These are phyloP conservation scores for Echinops telfairi DNA, from an alignment of 2,113 vertebrate genomes.

Conservation along the genomic window DNA sequence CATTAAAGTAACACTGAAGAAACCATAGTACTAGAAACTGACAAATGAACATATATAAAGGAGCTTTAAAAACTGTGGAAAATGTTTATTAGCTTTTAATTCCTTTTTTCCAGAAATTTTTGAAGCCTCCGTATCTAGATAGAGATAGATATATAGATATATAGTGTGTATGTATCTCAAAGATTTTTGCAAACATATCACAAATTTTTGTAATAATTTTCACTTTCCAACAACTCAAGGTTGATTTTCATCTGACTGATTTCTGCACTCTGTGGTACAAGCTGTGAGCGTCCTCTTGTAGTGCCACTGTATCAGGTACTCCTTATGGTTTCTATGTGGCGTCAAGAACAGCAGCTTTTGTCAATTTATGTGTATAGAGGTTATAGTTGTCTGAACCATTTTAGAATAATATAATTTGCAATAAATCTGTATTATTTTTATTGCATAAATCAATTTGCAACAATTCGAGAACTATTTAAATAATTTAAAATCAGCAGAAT, in stretches of 20 bases:
- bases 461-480: constrained; percentile 8
- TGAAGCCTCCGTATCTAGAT: not conserved
- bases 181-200: not conserved
- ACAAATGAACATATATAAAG: too few relatives aligned
- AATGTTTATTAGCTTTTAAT: too few relatives aligned
- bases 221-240: not conserved
- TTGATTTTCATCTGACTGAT: not conserved
- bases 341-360: not conserved
- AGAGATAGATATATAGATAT: not conserved
- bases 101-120: too few relatives aligned
- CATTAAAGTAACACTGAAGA: too few relatives aligned
- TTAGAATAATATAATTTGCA: constrained; percentile 21
- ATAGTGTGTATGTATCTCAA: too few relatives aligned
- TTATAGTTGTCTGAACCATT: not conserved
- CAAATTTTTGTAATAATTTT: constrained; percentile 22
- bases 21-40: too few relatives aligned
- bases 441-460: not conserved
- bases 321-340: not conserved
- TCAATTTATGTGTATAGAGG: not conserved
- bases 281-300: not conserved
- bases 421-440: constrained; percentile 19
- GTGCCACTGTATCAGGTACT: not conserved
- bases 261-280: not conserved
- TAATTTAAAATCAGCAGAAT: not conserved
- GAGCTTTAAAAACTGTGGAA: too few relatives aligned